Evolutionary conservation across 1,140 invertebrate species (phyloP), one percentile per base, ranked within the genome.

Genomic region (Musca domestica): DNA sequence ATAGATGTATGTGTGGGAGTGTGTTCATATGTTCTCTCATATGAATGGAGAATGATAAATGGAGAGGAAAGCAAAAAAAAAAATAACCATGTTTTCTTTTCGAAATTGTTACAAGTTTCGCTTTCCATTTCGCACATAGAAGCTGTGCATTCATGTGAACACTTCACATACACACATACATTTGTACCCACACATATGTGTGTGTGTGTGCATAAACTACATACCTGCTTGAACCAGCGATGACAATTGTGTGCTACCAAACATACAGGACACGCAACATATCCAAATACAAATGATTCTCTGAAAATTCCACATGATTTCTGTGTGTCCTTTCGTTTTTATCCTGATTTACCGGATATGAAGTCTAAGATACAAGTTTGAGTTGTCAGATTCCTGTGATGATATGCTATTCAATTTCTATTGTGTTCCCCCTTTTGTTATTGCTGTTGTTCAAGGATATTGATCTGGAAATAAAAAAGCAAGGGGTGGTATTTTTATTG

Each of bases 271-370:
- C 2, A 64, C 63, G 46, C 67, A 68, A 51, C 61, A 68, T 41
- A 68, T 68, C 67, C 67, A 68, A 25, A 68, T 65, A 51, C 67
- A 52, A 56, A 68, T 68, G 19, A 68, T 68, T 48, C 67, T 58
- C 47, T 63, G 67, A 20, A 68, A 68, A 22, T 68, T 68, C 67
- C 58, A 68, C 67, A 68, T 68, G 48, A 41, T 41, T 41, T 9
- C 34, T 17, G 1, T 61, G 17, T 61, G n/a, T 61, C 15, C 22
- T 56, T 56, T 27, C 12, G 23, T 12, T 15, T 61, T 30, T 61
- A 30, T 61, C 34, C 19, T 61, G 25, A 34, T 61, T 34, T 61
- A 12, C 34, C 2, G 25, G 27, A 19, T 30, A 27, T 19, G 9
- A 19, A 10, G 17, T 56, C 12, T 61, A 19, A 17, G 12, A 30